phyloP scores from a whole-genome alignment of 2,888 invertebrate genomes.

The Dromius quadrimaculatus region DNA sequence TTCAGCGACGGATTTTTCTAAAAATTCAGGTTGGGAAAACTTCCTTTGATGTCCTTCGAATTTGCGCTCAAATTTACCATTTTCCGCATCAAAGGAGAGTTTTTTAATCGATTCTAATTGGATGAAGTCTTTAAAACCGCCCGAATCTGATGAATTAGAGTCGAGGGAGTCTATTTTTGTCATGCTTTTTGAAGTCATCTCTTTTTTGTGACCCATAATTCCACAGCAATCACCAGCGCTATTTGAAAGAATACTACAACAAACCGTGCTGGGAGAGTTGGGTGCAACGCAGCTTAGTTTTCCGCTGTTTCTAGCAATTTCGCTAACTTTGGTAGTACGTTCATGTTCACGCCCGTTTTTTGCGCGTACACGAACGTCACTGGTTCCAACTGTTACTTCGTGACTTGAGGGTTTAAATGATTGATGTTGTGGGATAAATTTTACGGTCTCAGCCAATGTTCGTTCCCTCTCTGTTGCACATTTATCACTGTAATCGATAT shows the following conservation, averaged over 20 bases:
- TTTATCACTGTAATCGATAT: slow-evolving; percentile 48
- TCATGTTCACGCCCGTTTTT: slow-evolving; percentile 44
- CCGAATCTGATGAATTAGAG: slow-evolving; percentile 67
- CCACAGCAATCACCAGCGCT: slow-evolving; percentile 66
- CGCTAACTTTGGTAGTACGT: slow-evolving; percentile 52
- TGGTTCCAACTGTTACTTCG: slow-evolving; percentile 48
- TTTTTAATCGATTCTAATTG: slow-evolving; percentile 61
- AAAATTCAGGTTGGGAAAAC: slow-evolving; percentile 63
- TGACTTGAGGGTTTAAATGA: slow-evolving; percentile 51
- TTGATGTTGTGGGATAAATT: slow-evolving; percentile 50
- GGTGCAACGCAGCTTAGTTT: slow-evolving; percentile 62
- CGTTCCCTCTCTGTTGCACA: slow-evolving; percentile 27
- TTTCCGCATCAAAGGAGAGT: slow-evolving; percentile 53
- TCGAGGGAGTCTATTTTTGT: slow-evolving; percentile 65
- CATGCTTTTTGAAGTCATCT: slow-evolving; percentile 61
- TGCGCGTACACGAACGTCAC: slow-evolving; percentile 42
- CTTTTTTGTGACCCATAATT: slow-evolving; percentile 64
- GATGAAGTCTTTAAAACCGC: slow-evolving; percentile 67
- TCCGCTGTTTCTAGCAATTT: slow-evolving; percentile 62
- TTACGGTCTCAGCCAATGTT: slow-evolving; percentile 38
- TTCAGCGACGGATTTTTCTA: slow-evolving; percentile 56
- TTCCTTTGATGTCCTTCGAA: slow-evolving; percentile 61
- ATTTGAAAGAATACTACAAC: slow-evolving; percentile 66
- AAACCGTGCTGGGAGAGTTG: slow-evolving; percentile 66
- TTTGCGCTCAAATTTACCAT: slow-evolving; percentile 45